Percentiles rank a stretch among this genome's conserved stretches.
phyloP scores from a whole-genome alignment of 2,797 vertebrate species.

The Erethizon dorsatum region DNA sequence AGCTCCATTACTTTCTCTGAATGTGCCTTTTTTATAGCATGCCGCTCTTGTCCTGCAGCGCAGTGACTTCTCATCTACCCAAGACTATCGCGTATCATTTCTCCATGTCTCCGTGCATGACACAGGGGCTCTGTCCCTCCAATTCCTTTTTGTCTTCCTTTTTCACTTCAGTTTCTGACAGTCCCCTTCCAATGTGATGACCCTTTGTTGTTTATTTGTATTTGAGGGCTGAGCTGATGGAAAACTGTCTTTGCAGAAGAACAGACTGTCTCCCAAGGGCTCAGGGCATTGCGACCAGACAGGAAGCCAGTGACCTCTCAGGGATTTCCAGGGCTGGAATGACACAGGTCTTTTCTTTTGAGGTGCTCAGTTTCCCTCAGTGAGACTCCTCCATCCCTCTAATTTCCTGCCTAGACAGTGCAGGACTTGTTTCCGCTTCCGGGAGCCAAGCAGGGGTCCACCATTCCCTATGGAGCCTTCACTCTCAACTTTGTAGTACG shows the following conservation, averaged over 20 bases:
- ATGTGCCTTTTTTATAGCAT: constrained; percentile 32
- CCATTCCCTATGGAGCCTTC: background rate
- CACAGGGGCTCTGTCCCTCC: background rate
- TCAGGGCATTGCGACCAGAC: background rate
- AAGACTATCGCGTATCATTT: background rate
- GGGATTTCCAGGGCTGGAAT: background rate
- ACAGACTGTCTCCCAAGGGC: background rate
- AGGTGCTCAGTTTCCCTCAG: background rate
- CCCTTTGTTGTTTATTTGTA: background rate
- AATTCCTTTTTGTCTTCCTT: background rate
- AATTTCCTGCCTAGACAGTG: background rate
- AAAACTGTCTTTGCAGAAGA: background rate
- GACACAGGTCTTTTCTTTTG: background rate
- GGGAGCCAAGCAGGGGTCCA: background rate
- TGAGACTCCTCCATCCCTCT: background rate
- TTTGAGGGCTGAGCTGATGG: background rate
- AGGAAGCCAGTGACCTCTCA: background rate
- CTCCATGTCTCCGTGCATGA: background rate
- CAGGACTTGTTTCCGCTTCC: background rate
- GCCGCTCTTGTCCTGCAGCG: background rate
- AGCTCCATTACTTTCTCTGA: background rate
- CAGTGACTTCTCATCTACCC: background rate
- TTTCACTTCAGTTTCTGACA: constrained; percentile 2
- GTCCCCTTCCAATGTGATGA: background rate
- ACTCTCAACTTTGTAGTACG: background rate